These are phyloP conservation scores for Sinella curviseta DNA, from an alignment of 1,140 invertebrate genomes.

Conservation along the genomic window DNA sequence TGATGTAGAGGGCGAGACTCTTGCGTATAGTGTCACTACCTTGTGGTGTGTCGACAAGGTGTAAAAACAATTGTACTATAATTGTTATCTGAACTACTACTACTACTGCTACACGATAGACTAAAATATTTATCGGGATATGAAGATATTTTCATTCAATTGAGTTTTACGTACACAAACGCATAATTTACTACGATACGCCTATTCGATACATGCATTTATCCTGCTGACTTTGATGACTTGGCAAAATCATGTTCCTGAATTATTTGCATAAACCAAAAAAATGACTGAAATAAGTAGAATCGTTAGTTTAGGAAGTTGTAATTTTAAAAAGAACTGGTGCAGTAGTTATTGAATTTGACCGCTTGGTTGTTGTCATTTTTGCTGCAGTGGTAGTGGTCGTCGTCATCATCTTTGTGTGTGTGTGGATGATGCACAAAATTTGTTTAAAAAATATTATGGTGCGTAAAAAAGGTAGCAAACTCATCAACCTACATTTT, in stretches of 20 bases:
- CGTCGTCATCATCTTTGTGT: no score
- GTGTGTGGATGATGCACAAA: neutral
- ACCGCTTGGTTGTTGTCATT: neutral
- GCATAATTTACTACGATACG: no score
- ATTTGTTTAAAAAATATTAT: neutral
- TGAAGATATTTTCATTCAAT: no score
- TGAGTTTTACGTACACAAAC: no score
- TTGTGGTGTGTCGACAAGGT: no score
- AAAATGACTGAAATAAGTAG: neutral
- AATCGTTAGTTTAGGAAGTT: neutral
- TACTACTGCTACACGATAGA: no score
- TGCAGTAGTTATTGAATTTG: neutral
- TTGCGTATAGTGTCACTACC: no score
- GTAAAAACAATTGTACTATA: no score
- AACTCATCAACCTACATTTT: constrained; percentile 23
- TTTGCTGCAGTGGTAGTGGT: neutral
- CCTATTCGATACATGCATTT: neutral
- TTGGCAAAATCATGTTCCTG: constrained; percentile 8
- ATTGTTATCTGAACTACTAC: no score
- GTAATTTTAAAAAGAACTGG: neutral
- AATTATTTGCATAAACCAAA: neutral
- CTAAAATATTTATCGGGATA: no score
- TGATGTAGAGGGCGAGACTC: no score
- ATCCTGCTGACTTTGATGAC: neutral
- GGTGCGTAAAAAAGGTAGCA: constrained; percentile 5